Evolutionary conservation across 2,888 invertebrate species (phyloP).

Genomic region (Agrochola lychnidis): DNA sequence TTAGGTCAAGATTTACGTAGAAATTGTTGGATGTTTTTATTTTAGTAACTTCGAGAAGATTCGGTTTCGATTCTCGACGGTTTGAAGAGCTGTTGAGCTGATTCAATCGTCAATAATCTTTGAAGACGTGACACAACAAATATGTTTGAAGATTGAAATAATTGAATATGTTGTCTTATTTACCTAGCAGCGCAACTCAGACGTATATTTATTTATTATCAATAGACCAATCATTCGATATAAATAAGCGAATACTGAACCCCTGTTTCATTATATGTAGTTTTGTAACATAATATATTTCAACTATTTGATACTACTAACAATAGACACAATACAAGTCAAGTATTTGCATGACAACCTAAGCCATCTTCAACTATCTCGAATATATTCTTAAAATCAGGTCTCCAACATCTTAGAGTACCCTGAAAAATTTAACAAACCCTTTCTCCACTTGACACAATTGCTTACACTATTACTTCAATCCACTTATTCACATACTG

Average conservation of each 20-base stretch:
- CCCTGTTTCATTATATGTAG: too few relatives aligned
- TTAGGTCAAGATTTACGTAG: slow-evolving; percentile 54
- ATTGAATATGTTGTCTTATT: slow-evolving; percentile 8
- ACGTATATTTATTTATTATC: background rate
- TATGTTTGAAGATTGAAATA: background rate
- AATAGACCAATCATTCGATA: background rate
- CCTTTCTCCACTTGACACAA: slow-evolving; percentile 43
- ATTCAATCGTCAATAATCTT: slow-evolving; percentile 29
- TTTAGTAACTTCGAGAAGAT: slow-evolving; percentile 13
- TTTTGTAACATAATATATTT: background rate
- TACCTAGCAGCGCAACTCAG: background rate
- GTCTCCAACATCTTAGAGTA: slow-evolving; percentile 8
- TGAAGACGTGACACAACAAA: slow-evolving; percentile 2
- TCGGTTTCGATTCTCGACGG: slow-evolving; percentile 2
- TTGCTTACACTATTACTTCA: slow-evolving; percentile 48
- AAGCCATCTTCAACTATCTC: background rate
- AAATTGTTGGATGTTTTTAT: slow-evolving; percentile 41
- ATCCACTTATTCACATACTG: slow-evolving; percentile 62
- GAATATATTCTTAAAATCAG: slow-evolving; percentile 10
- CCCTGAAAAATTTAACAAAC: slow-evolving; percentile 31
- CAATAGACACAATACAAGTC: background rate
- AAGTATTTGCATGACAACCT: background rate
- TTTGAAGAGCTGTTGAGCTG: slow-evolving; percentile 33
- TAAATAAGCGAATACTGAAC: background rate
- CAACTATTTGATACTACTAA: background rate